A percentile compares a stretch with the other conserved stretches of the same genome.
phyloP scores from a whole-genome alignment of 2,113 vertebrate species.

The Halichoeres trimaculatus region DNA sequence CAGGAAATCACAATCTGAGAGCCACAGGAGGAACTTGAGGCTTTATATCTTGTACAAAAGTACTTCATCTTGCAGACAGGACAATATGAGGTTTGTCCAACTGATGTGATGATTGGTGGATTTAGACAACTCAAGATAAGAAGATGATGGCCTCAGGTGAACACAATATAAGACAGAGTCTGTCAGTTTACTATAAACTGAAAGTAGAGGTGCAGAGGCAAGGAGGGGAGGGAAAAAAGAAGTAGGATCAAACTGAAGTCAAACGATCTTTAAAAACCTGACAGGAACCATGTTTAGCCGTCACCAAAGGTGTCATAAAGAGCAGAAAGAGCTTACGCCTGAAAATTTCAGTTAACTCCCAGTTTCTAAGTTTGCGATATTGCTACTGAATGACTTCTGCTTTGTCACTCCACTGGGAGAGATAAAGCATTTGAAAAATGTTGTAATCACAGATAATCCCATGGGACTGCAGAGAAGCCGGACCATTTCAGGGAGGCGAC shows the following conservation, averaged over 20 bases:
- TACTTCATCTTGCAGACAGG: no score
- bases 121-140: no score
- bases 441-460: conserved; percentile 29
- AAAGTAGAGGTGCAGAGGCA: not conserved
- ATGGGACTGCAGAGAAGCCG: not conserved
- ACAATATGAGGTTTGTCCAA: no score
- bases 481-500: conserved; percentile 1
- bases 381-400: not conserved
- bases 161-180: conserved; percentile 8
- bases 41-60: no score
- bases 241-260: not conserved
- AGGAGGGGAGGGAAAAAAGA: not conserved
- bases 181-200: conserved; percentile 16
- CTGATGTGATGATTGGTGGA: no score
- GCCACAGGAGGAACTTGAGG: no score
- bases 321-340: not conserved
- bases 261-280: not conserved
- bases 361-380: not conserved
- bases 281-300: not conserved
- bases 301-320: not conserved
- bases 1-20: no score
- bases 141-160: no score
- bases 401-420: not conserved
- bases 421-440: conserved; percentile 5
- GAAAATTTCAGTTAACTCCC: not conserved